Evolutionary conservation across 2,888 invertebrate species (phyloP), one percentile per base, ranked within the genome.

Genomic region (Resseliella maxima): DNA sequence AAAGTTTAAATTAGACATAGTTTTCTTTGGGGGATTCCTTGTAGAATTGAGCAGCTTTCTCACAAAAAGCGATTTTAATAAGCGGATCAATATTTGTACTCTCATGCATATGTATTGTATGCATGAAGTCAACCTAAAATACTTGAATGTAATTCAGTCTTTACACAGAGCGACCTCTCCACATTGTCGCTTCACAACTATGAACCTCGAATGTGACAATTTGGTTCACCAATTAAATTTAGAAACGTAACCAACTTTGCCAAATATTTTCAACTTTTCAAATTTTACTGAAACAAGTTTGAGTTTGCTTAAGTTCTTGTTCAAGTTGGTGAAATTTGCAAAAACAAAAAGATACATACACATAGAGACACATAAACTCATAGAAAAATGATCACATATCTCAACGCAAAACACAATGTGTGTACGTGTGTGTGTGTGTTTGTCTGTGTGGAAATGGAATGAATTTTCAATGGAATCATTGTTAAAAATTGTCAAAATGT

Each of bases 201-300:
- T 72, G 31, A 31, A 24, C 24, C 24, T 59, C 72, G 31, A 72
- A 72, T 72, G 72, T 72, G 72, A 72, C 72, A 72, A 72, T 72
- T 72, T 72, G 72, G 72, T 72, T 72, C 72, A 72, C 72, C 72
- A 72, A 72, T 72, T 72, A 72, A 72, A 72, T 72, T 72, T 72
- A 72, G 72, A 72, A 72, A 27, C 72, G 72, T 72, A 72, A 72
- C 27, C 72, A 72, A 72, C 72, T 72, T 72, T 72, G 2, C 72
- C 3, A 72, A 31, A 31, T 27, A 59, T 59, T 59, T 59, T 59
- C 59, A 59, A 59, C 59, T 59, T 59, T 59, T 59, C 59, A 24
- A n/a, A 59, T 59, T 24, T 59, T 59, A n/a, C 59, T 59, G 31
- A 35, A 72, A 35, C n/a, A 31, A 72, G 31, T 72, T 72, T 72